Evolutionary conservation across 2,797 vertebrate genomes (phyloP), one percentile per base, ranked within the genome.

Genomic region (Gadopsis marmoratus): DNA sequence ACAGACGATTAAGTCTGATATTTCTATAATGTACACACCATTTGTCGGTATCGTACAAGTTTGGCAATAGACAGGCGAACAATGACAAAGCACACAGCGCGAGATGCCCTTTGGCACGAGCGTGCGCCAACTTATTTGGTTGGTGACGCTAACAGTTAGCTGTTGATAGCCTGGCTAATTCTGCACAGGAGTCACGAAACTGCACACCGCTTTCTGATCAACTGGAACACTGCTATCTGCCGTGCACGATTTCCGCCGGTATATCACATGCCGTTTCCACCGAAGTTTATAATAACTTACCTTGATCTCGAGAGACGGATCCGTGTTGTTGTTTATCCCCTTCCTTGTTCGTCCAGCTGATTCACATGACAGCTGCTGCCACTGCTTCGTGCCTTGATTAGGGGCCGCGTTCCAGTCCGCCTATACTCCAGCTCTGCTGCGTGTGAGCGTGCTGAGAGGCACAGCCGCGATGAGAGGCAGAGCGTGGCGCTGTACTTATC

Each of bases 311-410:
- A 89, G 72, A 90, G 31, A 78, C 71, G 53, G 63, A 23, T 70
- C 59, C 69, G 74, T 85, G 78, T 81, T 86, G 88, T 91, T 92
- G 89, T 93, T 89, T 85, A 87, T 92, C 85, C 70, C 55, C 89
- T 90, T 90, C 90, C 89, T 93, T 63, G 88, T 87, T 83, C 91
- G 83, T 75, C 87, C 93, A 94, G 93, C 93, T 94, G 93, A 93
- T 94, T 94, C 92, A 91, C 93, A 95, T 93, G 92, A 94, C 94
- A 93, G 93, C 91, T 60, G 69, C 76, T 74, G 48, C 65, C 6
- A 66, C 56, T 47, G 75, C 83, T 86, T 72, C 64, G 78, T 83
- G 84, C 72, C 5, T 26, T 45, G 56, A 37, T 67, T 19, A 17
- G 47, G 29, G 74, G 75, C 41, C 12, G 73, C 70, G 91, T 79